Evolutionary conservation across 2,113 vertebrate genomes (phyloP), one percentile per base, ranked within the genome.

Genomic region (Zingel zingel): DNA sequence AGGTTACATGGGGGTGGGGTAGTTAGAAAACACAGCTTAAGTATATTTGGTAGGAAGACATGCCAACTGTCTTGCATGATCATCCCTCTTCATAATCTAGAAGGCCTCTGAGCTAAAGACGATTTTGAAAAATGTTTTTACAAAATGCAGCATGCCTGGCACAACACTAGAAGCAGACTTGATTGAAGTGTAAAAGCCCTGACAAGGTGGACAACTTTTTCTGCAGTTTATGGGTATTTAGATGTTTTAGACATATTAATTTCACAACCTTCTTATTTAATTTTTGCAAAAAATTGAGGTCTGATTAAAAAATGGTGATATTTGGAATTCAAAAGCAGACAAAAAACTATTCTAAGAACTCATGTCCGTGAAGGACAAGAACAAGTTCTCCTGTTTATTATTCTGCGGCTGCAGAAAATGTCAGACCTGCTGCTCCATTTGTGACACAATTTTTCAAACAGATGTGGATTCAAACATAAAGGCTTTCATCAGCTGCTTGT

Each of bases 101-200:
- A 47, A 66, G 39, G 75, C 11, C 27, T 56, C 19, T 54, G 62
- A 78, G 78, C 65, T 85, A 78, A 91, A 92, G 86, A 88, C 77
- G 86, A 83, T 89, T 90, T 86, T 2, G 48, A 85, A 80, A 86
- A 79, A 65, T 62, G 74, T 23, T 73, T 82, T 83, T 76, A 51
- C 16, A 48, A 76, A 91, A 87, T 79, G 21, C 54, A 79, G 25
- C 50, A 59, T 65, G 36, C 14, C 12, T 62, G 27, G 39, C 30
- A 63, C 3, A 21, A 30, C 30, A 23, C 2, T 8, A 13, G 47
- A 58, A 43, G 30, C 36, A 13, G 5, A 4, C 5, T 30, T 2
- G 2, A 30, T 18, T 27, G 16, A 54, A 47, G 36, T 45, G 18
- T 30, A 8, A 58, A 54, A 67, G 45, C 36, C 10, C 36, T 61